Conservation (phyloP, 2,888 invertebrate species). For the Archips crataeganus region DNA sequence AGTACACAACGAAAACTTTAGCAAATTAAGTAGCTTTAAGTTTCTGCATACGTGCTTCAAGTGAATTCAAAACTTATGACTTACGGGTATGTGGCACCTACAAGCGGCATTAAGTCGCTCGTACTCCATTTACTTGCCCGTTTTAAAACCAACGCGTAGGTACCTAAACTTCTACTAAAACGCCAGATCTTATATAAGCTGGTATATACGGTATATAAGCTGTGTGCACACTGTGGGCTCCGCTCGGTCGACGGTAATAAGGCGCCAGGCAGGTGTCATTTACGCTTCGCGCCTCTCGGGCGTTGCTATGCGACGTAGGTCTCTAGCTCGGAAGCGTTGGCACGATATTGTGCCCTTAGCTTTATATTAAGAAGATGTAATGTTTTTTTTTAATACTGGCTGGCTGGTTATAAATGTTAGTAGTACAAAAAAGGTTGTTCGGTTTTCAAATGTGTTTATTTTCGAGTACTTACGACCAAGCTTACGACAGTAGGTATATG, state of each 20-base stretch:
- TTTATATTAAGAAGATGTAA: slow-evolving; percentile 11
- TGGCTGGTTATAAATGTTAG: too few species aligned
- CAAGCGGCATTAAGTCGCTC: not conserved
- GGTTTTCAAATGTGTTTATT: too few species aligned
- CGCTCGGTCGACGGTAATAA: slow-evolving; percentile 34
- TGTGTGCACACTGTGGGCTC: slow-evolving; percentile 22
- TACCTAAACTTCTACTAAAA: not conserved
- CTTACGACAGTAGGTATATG: too few species aligned
- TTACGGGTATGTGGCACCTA: not conserved
- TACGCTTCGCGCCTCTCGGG: slow-evolving; percentile 59
- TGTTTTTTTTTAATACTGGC: not conserved
- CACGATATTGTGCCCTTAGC: slow-evolving; percentile 19
- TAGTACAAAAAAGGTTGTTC: too few species aligned
- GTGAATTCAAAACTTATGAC: not conserved
- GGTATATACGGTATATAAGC: slow-evolving; percentile 22
- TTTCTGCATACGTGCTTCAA: not conserved
- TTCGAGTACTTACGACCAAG: too few species aligned
- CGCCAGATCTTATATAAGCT: not conserved
- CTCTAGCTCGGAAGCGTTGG: not conserved
- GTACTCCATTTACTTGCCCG: not conserved
- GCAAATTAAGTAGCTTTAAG: not conserved
- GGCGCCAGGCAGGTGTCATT: slow-evolving; percentile 59
- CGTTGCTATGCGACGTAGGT: slow-evolving; percentile 54
- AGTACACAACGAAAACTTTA: not conserved
- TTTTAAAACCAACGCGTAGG: too few species aligned